Conservation (phyloP, 2,888 invertebrate genomes). For the Orthosia gracilis region DNA sequence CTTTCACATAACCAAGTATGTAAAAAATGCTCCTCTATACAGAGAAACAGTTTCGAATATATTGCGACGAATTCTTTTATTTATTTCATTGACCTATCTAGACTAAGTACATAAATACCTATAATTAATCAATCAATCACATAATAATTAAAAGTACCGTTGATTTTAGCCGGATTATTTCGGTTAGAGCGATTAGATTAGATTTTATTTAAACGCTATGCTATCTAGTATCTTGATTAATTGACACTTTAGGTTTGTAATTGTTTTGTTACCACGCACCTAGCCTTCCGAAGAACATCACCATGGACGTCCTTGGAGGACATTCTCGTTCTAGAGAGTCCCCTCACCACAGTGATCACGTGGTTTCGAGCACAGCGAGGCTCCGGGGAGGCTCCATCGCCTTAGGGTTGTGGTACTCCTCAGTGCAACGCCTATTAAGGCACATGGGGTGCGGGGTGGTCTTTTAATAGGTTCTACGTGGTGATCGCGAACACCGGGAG, state of each 20-base stretch:
- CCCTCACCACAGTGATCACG: no score
- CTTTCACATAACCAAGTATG: slow-evolving; percentile 20
- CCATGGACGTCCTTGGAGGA: background rate
- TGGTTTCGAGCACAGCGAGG: no score
- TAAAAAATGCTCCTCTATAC: background rate
- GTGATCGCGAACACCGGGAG: no score
- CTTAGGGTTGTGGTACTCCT: no score
- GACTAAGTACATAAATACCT: slow-evolving; percentile 10
- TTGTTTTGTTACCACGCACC: background rate
- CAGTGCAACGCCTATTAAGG: no score
- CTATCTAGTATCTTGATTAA: background rate
- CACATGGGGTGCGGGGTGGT: no score
- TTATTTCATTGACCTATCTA: slow-evolving; percentile 24
- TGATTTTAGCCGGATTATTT: slow-evolving; percentile 31
- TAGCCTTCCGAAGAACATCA: no score
- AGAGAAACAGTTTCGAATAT: background rate
- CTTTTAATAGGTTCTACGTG: no score
- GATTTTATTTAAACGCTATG: background rate
- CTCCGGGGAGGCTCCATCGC: no score
- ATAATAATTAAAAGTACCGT: background rate
- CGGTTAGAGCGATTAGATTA: slow-evolving; percentile 30
- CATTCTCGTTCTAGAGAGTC: background rate
- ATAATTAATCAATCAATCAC: slow-evolving; percentile 13
- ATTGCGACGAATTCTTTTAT: background rate
- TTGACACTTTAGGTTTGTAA: background rate